Conservation (phyloP, 2,113 vertebrate species). For the Tyto alba region DNA sequence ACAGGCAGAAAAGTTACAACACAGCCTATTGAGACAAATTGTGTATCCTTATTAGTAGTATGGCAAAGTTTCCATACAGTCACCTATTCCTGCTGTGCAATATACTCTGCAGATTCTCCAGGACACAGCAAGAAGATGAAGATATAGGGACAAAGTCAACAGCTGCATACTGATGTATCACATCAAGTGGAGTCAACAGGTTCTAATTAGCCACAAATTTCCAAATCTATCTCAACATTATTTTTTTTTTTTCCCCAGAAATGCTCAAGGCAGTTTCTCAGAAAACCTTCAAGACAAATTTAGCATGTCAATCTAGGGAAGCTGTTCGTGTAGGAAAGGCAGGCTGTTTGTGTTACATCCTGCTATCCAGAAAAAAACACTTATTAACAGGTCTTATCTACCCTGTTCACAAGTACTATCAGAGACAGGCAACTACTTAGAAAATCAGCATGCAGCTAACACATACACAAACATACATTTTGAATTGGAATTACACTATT, state of each 20-base stretch:
- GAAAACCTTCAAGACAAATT: neutral
- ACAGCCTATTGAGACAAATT: neutral
- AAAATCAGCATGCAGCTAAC: neutral
- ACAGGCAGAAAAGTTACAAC: neutral
- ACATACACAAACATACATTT: neutral
- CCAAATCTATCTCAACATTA: neutral
- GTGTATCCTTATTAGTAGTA: neutral
- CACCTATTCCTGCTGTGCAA: neutral
- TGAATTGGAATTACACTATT: neutral
- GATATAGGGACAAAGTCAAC: neutral
- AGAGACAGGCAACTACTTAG: neutral
- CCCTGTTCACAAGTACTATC: neutral
- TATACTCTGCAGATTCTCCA: neutral
- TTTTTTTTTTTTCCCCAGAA: neutral
- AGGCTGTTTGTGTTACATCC: neutral
- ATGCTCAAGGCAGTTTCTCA: neutral
- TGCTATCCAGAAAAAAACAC: neutral
- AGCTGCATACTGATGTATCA: neutral
- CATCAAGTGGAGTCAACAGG: neutral
- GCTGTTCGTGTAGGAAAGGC: neutral
- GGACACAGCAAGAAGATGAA: neutral
- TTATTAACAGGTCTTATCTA: neutral
- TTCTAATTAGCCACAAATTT: neutral
- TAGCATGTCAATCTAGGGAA: neutral
- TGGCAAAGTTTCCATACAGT: neutral